Base-by-base conservation (phyloP, 2,797 vertebrate species). In the Lagodon rhomboides region DNA sequence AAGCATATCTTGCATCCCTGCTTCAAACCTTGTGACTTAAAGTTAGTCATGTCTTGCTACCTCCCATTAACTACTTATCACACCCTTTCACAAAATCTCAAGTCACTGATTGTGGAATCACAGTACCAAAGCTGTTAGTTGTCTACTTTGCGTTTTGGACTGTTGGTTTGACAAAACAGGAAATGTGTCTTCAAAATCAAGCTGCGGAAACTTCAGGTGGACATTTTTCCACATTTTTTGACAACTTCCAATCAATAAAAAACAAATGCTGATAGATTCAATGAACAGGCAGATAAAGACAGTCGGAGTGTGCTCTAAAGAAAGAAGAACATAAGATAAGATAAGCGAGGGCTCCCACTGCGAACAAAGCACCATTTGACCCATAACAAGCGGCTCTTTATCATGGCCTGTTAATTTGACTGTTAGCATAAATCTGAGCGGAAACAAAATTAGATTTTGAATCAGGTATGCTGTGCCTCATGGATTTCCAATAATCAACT, bases 401-500 rank as follows among this genome's bases (percentile, higher is more conserved):
- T 79, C 54, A 64, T 68, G 16, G 64, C 22, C 65, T 77, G 18
- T 62, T 47, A 27, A 54, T 74, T 47, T 85, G 70, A 70, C 54
- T 56, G 75, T 77, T 65, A 75, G 76, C 49, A 75, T 64, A 73
- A 59, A 86, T 80, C 60, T 80, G 62, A 84, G 58, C 47, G 41
- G 59, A 80, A 73, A 85, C 64, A 73, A 70, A 85, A 82, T 49
- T 43, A 75, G 27, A 87, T 82, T 75, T 73, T 75, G 71, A 84
- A 70, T 73, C 54, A 50, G 44, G 50, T 66, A 53, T 27, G 38
- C 59, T 12, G 68, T 53, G 72, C 73, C 44, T 72, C 55, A 83
- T 89, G 62, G 85, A 92, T 89, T 91, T 79, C 80, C 75, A 72
- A 83, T 85, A 82, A 90, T 83, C 51, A 38, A 51, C n/a, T 17